Evolutionary conservation across 64 coral and sea anemone genomes (phyloP), one percentile per base, ranked within the genome.

Genomic region (Exaiptasia diaphana): DNA sequence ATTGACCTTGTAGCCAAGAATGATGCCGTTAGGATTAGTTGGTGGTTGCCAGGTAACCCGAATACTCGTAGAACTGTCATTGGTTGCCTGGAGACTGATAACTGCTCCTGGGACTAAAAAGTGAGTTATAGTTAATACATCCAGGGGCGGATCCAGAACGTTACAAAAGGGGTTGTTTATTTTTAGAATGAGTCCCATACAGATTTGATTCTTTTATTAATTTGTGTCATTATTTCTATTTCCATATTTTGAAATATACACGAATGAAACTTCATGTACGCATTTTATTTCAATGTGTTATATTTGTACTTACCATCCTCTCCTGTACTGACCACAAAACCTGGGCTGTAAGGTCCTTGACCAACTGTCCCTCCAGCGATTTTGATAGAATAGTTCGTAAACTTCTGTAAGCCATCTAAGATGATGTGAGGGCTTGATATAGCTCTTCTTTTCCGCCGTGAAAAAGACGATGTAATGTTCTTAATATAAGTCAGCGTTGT

Each of bases 61-160:
- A 42, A 81, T 81, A 4, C 34, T 41, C 34, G 77, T 45, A n/a
- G 41, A 49, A 29, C 77, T 81, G 37, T 15, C 50, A 44, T 81
- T 81, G 38, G 2, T 48, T 3, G 77, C 77, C 30, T 41, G 30
- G 35, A 81, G 11, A 13, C 45, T 14, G 10, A 45, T 32, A 67
- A 59, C 57, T 45, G 59, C 38, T 67, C 26, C 63, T 25, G 60
- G 77, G 8, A 81, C 77, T 81, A 23, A 21, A 67, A 79, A 44
- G n/a, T n/a, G n/a, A n/a, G n/a, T n/a, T n/a, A n/a, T n/a, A n/a
- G n/a, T n/a, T n/a, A n/a, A n/a, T n/a, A n/a, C n/a, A n/a, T n/a
- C n/a, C n/a, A n/a, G n/a, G n/a, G n/a, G n/a, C n/a, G n/a, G n/a
- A n/a, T n/a, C n/a, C n/a, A n/a, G n/a, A n/a, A n/a, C n/a, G n/a